A percentile compares a stretch with the other conserved stretches of the same genome.
phyloP scores from a whole-genome alignment of 2,797 vertebrate genomes.

The Gadopsis bispinosus region DNA sequence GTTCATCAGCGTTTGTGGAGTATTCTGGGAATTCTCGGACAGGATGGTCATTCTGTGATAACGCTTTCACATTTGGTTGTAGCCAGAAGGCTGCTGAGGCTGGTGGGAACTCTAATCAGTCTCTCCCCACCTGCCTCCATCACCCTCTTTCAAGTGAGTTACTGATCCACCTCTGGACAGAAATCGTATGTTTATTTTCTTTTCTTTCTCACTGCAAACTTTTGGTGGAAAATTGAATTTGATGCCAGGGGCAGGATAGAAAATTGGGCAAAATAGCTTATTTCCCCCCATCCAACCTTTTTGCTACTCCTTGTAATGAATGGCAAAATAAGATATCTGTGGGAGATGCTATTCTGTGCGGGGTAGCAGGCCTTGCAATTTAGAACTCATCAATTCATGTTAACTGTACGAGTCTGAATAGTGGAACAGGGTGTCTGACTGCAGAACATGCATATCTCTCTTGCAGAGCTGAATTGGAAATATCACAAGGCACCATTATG shows the following conservation, averaged over 20 bases:
- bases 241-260: conserved; percentile 86
- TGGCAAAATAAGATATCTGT: conserved; percentile 84
- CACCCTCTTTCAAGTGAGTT: conserved; percentile 83
- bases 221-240: conserved; percentile 89
- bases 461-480: conserved; percentile 36
- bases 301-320: conserved; percentile 82
- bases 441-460: conserved; percentile 38
- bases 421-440: conserved; percentile 49
- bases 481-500: conserved; percentile 18
- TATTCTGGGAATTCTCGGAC: conserved; percentile 65
- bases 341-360: conserved; percentile 67
- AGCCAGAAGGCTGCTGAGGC: conserved; percentile 83
- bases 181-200: conserved; percentile 85
- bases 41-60: conserved; percentile 75
- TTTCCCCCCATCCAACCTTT: conserved; percentile 79
- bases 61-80: conserved; percentile 77
- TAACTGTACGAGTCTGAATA: conserved; percentile 60
- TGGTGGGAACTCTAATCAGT: conserved; percentile 80
- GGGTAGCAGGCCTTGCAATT: conserved; percentile 62
- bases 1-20: conserved; percentile 68
- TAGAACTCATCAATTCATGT: conserved; percentile 75
- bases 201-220: conserved; percentile 79
- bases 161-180: conserved; percentile 83
- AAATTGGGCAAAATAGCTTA: conserved; percentile 90
- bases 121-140: conserved; percentile 65